phyloP scores from a whole-genome alignment of 2,113 vertebrate species.

The Axis porcinus region DNA sequence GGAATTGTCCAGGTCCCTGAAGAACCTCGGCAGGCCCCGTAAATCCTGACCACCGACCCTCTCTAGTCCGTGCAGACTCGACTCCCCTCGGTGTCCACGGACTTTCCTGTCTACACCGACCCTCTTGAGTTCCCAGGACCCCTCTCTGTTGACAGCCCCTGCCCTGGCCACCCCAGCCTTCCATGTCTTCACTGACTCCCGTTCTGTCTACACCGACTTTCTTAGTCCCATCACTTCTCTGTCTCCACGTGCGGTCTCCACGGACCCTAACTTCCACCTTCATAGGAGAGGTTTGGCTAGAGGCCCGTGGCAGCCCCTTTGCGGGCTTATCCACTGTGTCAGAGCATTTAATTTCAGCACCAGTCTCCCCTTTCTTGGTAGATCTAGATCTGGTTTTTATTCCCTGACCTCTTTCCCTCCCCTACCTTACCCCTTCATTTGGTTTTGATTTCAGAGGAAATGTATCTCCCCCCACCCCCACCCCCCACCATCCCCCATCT shows the following conservation, averaged over 20 bases:
- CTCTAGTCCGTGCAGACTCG: background rate
- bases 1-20: background rate
- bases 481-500: background rate
- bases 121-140: background rate
- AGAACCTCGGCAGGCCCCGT: background rate
- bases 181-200: background rate
- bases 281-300: background rate
- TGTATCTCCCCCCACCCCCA: background rate
- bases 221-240: background rate
- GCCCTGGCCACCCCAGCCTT: background rate
- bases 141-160: background rate
- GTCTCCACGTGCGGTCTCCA: background rate
- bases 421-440: background rate
- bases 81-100: background rate
- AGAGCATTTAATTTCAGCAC: background rate
- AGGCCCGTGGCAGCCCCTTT: background rate
- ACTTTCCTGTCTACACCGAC: background rate
- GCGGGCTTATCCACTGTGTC: background rate
- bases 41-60: background rate
- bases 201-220: background rate
- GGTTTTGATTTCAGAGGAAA: slow-evolving; percentile 33
- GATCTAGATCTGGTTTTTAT: slow-evolving; percentile 3
- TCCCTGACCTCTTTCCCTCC: background rate
- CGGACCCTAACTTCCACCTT: background rate
- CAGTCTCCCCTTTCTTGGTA: background rate